Evolutionary conservation across 2,888 invertebrate genomes (phyloP), one percentile per base, ranked within the genome.

Genomic region (Apamea epomidion): DNA sequence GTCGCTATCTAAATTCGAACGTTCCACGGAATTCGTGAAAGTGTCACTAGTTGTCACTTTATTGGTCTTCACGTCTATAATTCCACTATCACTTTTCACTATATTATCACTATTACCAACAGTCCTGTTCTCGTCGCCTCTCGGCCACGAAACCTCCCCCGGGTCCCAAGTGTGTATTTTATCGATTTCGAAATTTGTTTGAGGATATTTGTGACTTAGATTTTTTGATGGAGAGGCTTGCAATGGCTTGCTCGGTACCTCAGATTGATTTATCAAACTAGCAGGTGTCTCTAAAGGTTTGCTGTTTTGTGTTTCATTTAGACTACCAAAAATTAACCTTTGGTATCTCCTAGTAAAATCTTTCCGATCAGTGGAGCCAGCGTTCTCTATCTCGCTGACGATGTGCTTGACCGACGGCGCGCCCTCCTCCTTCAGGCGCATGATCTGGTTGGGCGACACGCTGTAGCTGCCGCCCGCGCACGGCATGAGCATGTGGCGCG

Each of bases 381-480:
- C 95, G 88, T 93, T 96, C 95, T 98, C 98, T 88, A 98, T 97
- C 93, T 98, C 98, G 93, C 97, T 98, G 65, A 98, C 98, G 89
- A 98, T 97, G 89, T 98, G 98, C 90, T 98, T 98, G 78, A 98
- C 98, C 45, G 97, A 98, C 45, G 97, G 97, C 71, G 97, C 96
- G 76, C 97, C 97, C 84, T 98, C 97, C 87, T 98, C 98, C 88
- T 98, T 98, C 87, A 99, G 97, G 91, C 99, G 98, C 85, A 99
- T 98, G 91, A 99, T 98, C 97, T 99, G 98, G 95, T 99, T 99
- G 90, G 99, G 99, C 70, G 99, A 99, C 51, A 99, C 99, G 94
- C 99, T 99, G 95, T 99, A 99, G 88, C 98, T 98, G 62, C 99
- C 99, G 94, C 98, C 98, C 91, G 98, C 98, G 93, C 98, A 99